Conservation (phyloP, 2,797 vertebrate species). For the Mus minutoides region DNA sequence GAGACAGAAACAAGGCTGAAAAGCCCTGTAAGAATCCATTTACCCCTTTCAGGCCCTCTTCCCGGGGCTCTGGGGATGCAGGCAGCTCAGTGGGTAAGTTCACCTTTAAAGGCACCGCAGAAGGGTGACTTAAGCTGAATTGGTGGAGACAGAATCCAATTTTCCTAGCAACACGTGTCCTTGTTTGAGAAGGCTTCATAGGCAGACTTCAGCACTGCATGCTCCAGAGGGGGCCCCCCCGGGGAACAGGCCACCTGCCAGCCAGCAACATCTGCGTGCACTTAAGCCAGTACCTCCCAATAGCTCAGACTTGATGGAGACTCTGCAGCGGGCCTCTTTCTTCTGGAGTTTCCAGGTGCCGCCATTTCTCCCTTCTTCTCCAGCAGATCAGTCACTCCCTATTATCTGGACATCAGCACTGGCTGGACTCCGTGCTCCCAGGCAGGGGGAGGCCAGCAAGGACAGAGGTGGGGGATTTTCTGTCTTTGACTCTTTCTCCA, state of each 20-base stretch:
- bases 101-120: neutral
- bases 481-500: too few relatives aligned
- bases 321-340: neutral
- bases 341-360: neutral
- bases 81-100: neutral
- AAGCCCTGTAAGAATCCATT: too few relatives aligned
- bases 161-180: neutral
- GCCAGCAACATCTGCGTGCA: accelerated
- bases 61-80: accelerated
- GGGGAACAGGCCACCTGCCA: neutral
- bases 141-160: neutral
- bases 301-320: neutral
- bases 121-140: neutral
- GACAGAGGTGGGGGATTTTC: neutral
- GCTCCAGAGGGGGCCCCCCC: neutral
- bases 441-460: neutral
- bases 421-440: neutral
- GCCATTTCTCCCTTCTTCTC: neutral
- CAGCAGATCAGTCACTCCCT: neutral
- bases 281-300: neutral
- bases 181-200: neutral
- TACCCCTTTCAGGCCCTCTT: neutral
- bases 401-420: neutral
- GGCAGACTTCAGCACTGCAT: accelerated
- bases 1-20: accelerated